phyloP scores from a whole-genome alignment of 2,888 invertebrate genomes.

The Ichneumoninae sp. region DNA sequence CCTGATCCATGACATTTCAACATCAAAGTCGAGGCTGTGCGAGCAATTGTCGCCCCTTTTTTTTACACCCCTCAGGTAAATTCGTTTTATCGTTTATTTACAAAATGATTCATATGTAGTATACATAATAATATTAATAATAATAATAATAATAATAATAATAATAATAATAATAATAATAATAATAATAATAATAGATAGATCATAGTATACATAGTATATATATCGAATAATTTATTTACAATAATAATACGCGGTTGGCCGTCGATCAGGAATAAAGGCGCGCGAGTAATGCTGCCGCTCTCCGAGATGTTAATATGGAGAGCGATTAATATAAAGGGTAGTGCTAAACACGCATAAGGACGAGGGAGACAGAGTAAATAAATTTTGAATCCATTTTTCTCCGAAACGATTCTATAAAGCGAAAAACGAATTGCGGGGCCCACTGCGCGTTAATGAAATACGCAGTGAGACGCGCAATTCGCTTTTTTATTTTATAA shows the following conservation, averaged over 20 bases:
- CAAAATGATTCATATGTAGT: constrained; percentile 66
- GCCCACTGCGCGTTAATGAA: no score
- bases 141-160: constrained; percentile 61
- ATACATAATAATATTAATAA: constrained; percentile 55
- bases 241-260: constrained; percentile 67
- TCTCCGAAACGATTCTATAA: no score
- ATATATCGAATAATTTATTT: constrained; percentile 71
- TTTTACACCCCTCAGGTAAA: constrained; percentile 26
- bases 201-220: constrained; percentile 65
- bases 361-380: no score
- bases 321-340: not conserved
- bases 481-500: no score
- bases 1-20: constrained; percentile 43
- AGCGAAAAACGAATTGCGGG: no score
- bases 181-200: constrained; percentile 57
- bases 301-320: not conserved
- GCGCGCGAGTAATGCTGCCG: not conserved
- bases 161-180: constrained; percentile 58
- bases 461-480: no score
- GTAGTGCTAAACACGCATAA: no score
- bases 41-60: constrained; percentile 34
- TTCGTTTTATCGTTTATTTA: constrained; percentile 70
- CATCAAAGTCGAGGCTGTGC: constrained; percentile 42
- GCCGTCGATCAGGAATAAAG: constrained; percentile 36
- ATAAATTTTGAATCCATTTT: no score